Evolutionary conservation across 2,797 vertebrate genomes (phyloP), one percentile per base, ranked within the genome.

Genomic region (Micromesistius poutassou): DNA sequence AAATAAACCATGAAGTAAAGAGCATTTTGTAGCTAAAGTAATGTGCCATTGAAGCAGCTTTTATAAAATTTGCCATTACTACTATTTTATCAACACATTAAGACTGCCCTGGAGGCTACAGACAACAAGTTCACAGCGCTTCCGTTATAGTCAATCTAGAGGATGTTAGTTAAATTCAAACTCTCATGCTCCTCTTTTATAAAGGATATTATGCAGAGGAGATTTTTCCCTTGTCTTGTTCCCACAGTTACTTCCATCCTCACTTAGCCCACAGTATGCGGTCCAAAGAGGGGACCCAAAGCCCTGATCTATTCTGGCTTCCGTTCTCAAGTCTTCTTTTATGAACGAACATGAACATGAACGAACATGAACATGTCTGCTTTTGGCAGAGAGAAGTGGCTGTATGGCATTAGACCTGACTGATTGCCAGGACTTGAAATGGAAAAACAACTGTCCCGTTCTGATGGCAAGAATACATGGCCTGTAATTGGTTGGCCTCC

Each of bases 401-500:
- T 62, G 25, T 74, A 74, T 28, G 74, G 50, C 28, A 36, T 19
- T 77, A 71, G 76, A 76, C 46, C 19, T 22, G 46, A 22, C 46
- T 55, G 46, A 55, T 55, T 16, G 46, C 46, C 46, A 55, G 16
- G 46, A 55, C 46, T 19, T 55, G 4, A 55, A 55, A 12, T 55
- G 46, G 16, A 55, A 19, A 55, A 55, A 55, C 46, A n/a, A 5
- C 22, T n/a, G 4, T 62, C 55, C 55, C 2, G 22, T 22, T 3
- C 46, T n/a, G 50, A 55, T 14, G 46, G 55, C 71, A 30, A 74
- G 66, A 77, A 76, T 13, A 76, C 70, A 83, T 42, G 14, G 77
- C 30, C 46, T 55, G 46, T 3, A 22, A 13, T 82, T 84, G 80
- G 78, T 75, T 71, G n/a, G 50, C 76, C 74, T 76, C 70, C 78